Base-by-base conservation (phyloP, 2,888 invertebrate genomes). In the Drosophila histrio region DNA sequence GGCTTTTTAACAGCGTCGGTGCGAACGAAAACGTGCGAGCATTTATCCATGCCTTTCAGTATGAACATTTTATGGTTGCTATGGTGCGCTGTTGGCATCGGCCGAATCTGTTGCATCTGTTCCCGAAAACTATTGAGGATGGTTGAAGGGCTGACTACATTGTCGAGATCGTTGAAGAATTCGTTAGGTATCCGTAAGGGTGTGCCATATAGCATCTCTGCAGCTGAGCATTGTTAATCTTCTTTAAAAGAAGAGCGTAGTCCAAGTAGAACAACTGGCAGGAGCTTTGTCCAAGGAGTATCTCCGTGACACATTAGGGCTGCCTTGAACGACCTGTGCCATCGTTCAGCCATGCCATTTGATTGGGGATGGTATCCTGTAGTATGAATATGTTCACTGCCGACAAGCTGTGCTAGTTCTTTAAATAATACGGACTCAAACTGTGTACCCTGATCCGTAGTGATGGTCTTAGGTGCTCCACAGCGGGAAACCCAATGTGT, bases 401-500 rank as follows among this genome's bases (percentile, higher is more conserved):
- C 53, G 1, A 53, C 21, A 4, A 41, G 21, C 2, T 21, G 2
- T 2, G 53, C 49, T 6, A 49, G 9, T 4, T 22, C 8, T 21
- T 53, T 44, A 22, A 34, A 54, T 2, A 54, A 2, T 3, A 44
- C 44, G 1, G 38, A 52, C 6, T 38, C 50, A 13, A 52, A 28
- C 13, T 52, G 53, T 1, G 30, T 41, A 6, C 36, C 26, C 8
- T 38, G 46, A 17, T 22, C 50, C 1, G 53, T 53, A 1, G 52
- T 60, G 7, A 46, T 59, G 1, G 36, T 59, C 38, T 60, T 60
- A 5, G 52, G 36, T 1, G 50, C 1, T 13, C 44, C 46, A 47
- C 39, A 57, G 1, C 47, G 57, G 3, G 56, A 15, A 3, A 56
- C 13, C 28, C 46, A 56, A 24, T 36, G 44, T 22, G 28, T 32